Conservation (phyloP, 2,797 vertebrate genomes). For the Melanotaenia maccullochi region DNA sequence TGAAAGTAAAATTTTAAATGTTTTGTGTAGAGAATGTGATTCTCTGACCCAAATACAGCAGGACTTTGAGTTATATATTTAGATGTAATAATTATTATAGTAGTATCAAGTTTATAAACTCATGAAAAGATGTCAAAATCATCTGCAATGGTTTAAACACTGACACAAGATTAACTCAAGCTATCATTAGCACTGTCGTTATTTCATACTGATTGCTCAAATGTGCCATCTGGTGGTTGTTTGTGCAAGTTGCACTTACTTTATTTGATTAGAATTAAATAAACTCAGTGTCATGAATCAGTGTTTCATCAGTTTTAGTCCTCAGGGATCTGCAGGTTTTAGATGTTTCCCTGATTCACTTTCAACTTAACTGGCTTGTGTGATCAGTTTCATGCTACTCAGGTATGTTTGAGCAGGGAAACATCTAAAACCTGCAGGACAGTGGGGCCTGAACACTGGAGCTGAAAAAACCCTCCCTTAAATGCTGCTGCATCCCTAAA, state of each 20-base stretch:
- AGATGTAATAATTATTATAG: too few relatives aligned
- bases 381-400: too few relatives aligned
- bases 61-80: neutral
- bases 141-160: neutral
- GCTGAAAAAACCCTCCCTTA: neutral
- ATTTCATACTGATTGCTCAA: neutral
- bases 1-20: neutral
- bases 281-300: too few relatives aligned
- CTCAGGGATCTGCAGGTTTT: neutral
- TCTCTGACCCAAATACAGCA: neutral
- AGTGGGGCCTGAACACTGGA: neutral
- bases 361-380: too few relatives aligned
- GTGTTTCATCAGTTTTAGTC: too few relatives aligned
- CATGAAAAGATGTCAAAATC: neutral
- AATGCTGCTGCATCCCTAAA: neutral
- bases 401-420: too few relatives aligned
- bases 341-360: neutral
- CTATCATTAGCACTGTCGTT: neutral
- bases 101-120: too few relatives aligned
- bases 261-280: neutral
- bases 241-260: neutral
- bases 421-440: neutral
- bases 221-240: neutral
- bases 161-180: neutral
- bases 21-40: neutral